These are phyloP conservation scores for Pomatorhinus ruficollis DNA, from an alignment of 2,113 vertebrate genomes.

Conservation along the genomic window DNA sequence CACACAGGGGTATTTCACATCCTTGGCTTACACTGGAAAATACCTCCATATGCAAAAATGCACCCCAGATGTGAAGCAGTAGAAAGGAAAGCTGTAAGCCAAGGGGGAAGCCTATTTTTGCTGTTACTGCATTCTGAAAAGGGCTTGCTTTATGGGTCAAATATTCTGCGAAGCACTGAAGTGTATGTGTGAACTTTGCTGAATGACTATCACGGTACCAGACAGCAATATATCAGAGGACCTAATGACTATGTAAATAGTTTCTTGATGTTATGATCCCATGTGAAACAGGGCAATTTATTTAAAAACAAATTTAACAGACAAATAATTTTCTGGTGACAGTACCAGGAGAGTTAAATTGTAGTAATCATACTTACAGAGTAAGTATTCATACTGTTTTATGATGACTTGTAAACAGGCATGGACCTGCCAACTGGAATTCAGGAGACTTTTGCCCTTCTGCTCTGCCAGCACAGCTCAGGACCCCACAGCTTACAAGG, in stretches of 20 bases:
- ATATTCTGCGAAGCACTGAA: not conserved
- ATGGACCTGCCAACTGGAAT: not conserved
- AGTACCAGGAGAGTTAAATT: not conserved
- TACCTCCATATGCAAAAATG: not conserved
- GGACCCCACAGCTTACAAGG: not conserved
- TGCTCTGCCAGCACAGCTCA: not conserved
- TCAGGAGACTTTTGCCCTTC: not conserved
- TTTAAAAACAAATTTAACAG: not conserved
- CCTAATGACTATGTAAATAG: not conserved
- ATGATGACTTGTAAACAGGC: not conserved
- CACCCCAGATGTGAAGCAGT: not conserved
- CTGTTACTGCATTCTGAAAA: not conserved
- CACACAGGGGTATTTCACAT: not conserved
- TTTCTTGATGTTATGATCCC: not conserved
- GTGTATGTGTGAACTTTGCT: not conserved
- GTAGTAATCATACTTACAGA: not conserved
- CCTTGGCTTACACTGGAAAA: not conserved
- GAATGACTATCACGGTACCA: not conserved
- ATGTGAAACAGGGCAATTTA: not conserved
- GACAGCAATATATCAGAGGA: not conserved
- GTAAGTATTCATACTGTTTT: not conserved
- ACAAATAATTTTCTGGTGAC: not conserved
- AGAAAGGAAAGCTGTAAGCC: not conserved
- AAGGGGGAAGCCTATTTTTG: not conserved
- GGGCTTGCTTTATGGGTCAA: not conserved